phyloP scores from a whole-genome alignment of 64 coral and sea anemone species.

The Platygyra sinensis region DNA sequence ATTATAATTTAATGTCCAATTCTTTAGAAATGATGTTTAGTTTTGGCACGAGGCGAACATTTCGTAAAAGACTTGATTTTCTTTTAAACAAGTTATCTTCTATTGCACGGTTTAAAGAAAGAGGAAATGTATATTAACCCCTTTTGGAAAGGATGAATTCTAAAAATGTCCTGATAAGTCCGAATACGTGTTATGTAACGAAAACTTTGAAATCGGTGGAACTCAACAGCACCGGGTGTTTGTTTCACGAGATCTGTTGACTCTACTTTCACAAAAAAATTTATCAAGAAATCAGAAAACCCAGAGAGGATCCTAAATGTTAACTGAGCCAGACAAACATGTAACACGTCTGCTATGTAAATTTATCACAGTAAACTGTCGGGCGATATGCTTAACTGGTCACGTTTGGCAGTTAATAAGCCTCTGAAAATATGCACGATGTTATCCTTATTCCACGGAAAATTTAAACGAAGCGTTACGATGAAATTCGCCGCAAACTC shows the following conservation, averaged over 20 bases:
- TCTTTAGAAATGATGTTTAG: too few species aligned
- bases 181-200: constrained; percentile 13
- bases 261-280: neutral
- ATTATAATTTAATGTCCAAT: too few species aligned
- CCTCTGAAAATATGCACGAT: neutral
- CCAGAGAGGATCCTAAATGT: neutral
- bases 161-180: neutral
- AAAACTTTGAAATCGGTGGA: constrained; percentile 15
- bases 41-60: neutral
- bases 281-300: neutral
- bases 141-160: neutral
- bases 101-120: neutral
- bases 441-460: neutral
- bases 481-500: neutral
- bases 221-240: neutral
- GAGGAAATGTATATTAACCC: neutral
- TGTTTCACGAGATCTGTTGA: neutral
- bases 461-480: neutral
- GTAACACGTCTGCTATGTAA: constrained; percentile 1
- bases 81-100: neutral
- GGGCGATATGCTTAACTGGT: constrained; percentile 15
- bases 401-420: constrained; percentile 13
- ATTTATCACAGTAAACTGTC: constrained; percentile 5
- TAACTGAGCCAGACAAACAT: neutral
- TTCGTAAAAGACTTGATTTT: neutral